phyloP scores from a whole-genome alignment of 2,797 vertebrate species.

The Sparidentex hasta region DNA sequence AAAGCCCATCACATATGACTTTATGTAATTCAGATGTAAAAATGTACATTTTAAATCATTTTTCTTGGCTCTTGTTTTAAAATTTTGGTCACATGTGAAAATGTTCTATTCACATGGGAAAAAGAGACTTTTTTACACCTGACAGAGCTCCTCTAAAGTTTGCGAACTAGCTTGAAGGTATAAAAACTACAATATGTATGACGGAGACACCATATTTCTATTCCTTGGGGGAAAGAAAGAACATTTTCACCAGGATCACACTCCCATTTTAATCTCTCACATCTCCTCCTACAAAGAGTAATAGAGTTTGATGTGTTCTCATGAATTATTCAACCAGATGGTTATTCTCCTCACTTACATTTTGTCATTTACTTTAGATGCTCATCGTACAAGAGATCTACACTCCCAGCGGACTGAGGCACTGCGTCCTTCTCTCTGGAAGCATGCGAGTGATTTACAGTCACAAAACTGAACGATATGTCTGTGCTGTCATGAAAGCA shows the following conservation, averaged over 20 bases:
- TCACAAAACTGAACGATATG: slow-evolving; percentile 19
- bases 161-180: slow-evolving; percentile 39
- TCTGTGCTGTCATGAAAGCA: slow-evolving; percentile 10
- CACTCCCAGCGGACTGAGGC: slow-evolving; percentile 37
- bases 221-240: slow-evolving; percentile 49
- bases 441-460: slow-evolving; percentile 38
- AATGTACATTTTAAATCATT: no score
- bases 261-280: slow-evolving; percentile 67
- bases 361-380: slow-evolving; percentile 66
- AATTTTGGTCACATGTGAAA: no score
- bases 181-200: slow-evolving; percentile 32
- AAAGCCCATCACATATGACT: no score
- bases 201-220: slow-evolving; percentile 38
- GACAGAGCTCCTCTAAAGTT: slow-evolving; percentile 43
- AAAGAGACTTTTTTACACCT: slow-evolving; percentile 1
- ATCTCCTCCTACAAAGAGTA: slow-evolving; percentile 58
- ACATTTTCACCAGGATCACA: slow-evolving; percentile 57
- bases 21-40: no score
- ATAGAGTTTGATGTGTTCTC: slow-evolving; percentile 58
- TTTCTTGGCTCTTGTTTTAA: no score
- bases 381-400: slow-evolving; percentile 49
- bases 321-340: slow-evolving; percentile 66
- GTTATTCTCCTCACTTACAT: slow-evolving; percentile 62
- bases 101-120: no score
- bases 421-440: slow-evolving; percentile 17